These are phyloP conservation scores for Lottia scabra DNA, from an alignment of 2,888 invertebrate species.

Conservation along the genomic window DNA sequence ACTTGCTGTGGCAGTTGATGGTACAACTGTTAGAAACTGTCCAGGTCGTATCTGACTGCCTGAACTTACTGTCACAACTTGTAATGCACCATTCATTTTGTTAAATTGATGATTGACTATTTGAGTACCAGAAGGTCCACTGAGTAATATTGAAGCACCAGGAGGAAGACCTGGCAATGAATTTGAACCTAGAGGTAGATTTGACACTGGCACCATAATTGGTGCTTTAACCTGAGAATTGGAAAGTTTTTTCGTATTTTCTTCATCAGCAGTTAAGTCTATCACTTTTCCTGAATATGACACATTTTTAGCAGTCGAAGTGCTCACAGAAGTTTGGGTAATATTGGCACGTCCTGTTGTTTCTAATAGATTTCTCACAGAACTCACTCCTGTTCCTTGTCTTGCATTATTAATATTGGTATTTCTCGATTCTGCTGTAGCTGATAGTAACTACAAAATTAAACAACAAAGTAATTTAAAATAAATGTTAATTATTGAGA, in stretches of 20 bases:
- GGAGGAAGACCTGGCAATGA: slow-evolving; percentile 16
- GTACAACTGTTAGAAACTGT: slow-evolving; percentile 33
- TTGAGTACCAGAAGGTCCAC: slow-evolving; percentile 32
- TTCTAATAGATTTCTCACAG: slow-evolving; percentile 45
- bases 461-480: too few relatives aligned
- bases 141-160: slow-evolving; percentile 34
- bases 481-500: too few relatives aligned
- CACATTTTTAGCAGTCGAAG: neutral
- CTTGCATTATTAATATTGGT: neutral
- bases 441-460: slow-evolving; percentile 12
- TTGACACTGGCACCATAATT: slow-evolving; percentile 13
- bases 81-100: slow-evolving; percentile 26
- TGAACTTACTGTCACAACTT: slow-evolving; percentile 11
- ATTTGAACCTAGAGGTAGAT: slow-evolving; percentile 17
- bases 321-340: neutral
- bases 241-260: slow-evolving; percentile 7
- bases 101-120: slow-evolving; percentile 21
- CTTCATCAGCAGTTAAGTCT: slow-evolving; percentile 56
- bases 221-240: slow-evolving; percentile 14
- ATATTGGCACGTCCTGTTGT: slow-evolving; percentile 25
- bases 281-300: slow-evolving; percentile 40
- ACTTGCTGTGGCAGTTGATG: slow-evolving; percentile 9
- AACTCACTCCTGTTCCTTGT: slow-evolving; percentile 8
- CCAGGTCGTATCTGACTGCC: slow-evolving; percentile 47
- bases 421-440: slow-evolving; percentile 12